Evolutionary conservation across 2,888 invertebrate genomes (phyloP), one percentile per base, ranked within the genome.

Genomic region (Pycnomerus fuliginosus): DNA sequence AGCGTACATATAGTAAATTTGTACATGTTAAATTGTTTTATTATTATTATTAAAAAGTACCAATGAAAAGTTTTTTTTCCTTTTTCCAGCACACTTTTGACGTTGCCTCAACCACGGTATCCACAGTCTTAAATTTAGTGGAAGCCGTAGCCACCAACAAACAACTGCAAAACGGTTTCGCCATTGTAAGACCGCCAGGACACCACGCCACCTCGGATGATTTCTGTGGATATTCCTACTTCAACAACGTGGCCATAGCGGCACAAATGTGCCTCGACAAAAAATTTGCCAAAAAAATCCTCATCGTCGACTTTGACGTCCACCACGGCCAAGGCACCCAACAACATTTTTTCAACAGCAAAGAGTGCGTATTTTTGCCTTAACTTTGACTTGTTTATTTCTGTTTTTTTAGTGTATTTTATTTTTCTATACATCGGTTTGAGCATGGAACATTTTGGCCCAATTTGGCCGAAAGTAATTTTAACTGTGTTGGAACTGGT

Each of bases 391-490:
- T 41, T 2, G 37, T 41, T 14, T 38, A 38, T 24, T 45, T 43
- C 17, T 35, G 16, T 31, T 24, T 40, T 60, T 54, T 70, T 71
- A 94, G 95, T 61, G 96, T 98, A 15, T 74, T 98, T 1, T 97
- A 95, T 71, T 92, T 98, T 74, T 98, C 97, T 0, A 88, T 97
- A 45, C 98, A 99, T 74, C 93, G 97, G 3, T 98, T 90, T 73
- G 91, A 98, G 68, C 78, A 91, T 68, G 98, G 97, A 1, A 72
- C 77, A 35, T 97, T 92, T 74, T 99, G 97, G 97, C 97, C 98
- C 0, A 87, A 91, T 71, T 76, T 97, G n/a, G 78, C 83, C 22
- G 93, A 96, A 74, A 91, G 93, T 0, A 82, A 96, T 72, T 96
- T 83, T 68, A 84, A 93, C 71, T 86, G 84, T 60, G 79, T 89